These are phyloP conservation scores for Opisthocomus hoazin DNA, from an alignment of 2,113 vertebrate genomes.

Conservation along the genomic window DNA sequence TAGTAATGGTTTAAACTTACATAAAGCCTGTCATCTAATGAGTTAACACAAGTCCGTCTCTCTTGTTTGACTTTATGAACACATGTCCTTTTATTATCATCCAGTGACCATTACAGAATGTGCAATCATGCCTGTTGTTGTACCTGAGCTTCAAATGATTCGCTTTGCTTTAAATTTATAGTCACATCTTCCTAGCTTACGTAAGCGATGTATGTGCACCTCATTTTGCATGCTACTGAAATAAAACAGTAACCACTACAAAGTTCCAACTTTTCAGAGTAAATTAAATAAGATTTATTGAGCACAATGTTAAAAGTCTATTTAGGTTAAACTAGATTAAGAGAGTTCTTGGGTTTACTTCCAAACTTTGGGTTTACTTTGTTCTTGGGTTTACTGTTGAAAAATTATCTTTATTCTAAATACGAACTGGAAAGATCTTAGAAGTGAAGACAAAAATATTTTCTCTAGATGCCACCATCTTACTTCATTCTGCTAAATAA, in stretches of 20 bases:
- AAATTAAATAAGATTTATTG: neutral
- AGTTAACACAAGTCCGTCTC: neutral
- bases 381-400: neutral
- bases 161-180: neutral
- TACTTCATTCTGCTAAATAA: neutral
- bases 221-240: neutral
- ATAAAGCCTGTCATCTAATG: neutral
- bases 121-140: neutral
- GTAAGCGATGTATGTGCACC: neutral
- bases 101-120: neutral
- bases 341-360: neutral
- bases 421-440: neutral
- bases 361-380: neutral
- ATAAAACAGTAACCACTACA: neutral
- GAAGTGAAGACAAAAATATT: neutral
- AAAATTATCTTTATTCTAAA: neutral
- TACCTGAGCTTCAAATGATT: neutral
- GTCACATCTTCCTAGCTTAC: neutral
- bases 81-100: neutral
- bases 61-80: neutral
- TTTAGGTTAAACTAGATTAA: neutral
- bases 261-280: neutral
- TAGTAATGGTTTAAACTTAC: neutral
- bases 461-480: neutral
- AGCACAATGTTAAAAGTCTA: neutral